Percentiles rank a stretch among this genome's conserved stretches.
phyloP scores from a whole-genome alignment of 2,888 invertebrate genomes.

The Hirtodrosophila duncani region DNA sequence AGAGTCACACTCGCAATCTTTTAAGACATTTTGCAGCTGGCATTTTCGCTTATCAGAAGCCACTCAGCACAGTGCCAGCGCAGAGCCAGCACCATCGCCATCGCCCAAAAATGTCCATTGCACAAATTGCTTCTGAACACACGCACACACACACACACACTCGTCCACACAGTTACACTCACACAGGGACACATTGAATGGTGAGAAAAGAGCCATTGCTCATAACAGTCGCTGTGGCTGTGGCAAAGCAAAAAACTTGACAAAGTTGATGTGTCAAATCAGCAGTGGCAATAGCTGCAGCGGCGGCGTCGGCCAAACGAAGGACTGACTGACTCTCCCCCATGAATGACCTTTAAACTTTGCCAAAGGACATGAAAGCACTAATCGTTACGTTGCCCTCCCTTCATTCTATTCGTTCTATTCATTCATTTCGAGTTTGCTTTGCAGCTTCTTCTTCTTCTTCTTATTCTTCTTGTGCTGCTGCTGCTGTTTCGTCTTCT shows the following conservation, averaged over 20 bases:
- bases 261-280: conserved; percentile 70
- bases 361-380: conserved; percentile 73
- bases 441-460: conserved; percentile 14
- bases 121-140: conserved; percentile 62
- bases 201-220: conserved; percentile 47
- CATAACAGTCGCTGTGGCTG: conserved; percentile 53
- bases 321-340: conserved; percentile 29
- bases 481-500: conserved; percentile 42
- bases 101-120: conserved; percentile 67
- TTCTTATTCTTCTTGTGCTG: conserved; percentile 5
- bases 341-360: conserved; percentile 74
- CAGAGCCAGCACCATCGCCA: conserved; percentile 24
- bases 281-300: conserved; percentile 43
- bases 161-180: not conserved
- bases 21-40: conserved; percentile 67
- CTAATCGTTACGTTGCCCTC: conserved; percentile 73
- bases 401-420: conserved; percentile 58
- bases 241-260: conserved; percentile 60
- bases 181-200: conserved; percentile 1
- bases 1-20: conserved; percentile 50
- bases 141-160: conserved; percentile 18
- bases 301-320: conserved; percentile 5
- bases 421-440: conserved; percentile 62
- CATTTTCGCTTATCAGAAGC: conserved; percentile 60
- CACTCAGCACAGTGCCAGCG: conserved; percentile 26